Percentiles rank a stretch among this genome's conserved stretches.
These are phyloP conservation scores for Plotosus lineatus DNA, from an alignment of 2,113 vertebrate genomes.

Conservation along the genomic window DNA sequence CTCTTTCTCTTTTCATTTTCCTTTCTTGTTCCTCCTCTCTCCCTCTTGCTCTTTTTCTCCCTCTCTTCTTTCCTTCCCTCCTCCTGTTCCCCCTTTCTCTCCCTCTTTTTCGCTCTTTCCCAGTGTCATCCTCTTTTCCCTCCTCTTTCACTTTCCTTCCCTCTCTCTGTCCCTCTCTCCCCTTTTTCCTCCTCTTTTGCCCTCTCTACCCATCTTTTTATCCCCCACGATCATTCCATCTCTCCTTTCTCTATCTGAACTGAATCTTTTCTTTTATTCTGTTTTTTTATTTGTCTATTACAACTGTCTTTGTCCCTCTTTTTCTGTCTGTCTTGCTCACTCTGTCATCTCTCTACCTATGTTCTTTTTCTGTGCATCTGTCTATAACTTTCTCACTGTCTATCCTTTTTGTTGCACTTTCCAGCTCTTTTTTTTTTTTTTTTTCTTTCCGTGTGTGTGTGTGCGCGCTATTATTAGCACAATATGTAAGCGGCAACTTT, in stretches of 20 bases:
- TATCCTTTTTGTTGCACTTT: neutral
- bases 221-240: neutral
- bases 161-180: neutral
- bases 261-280: too few relatives aligned
- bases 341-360: too few relatives aligned
- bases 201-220: neutral
- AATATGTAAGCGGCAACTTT: slow-evolving; percentile 8
- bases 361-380: too few relatives aligned
- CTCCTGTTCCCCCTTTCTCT: neutral
- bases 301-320: neutral
- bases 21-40: too few relatives aligned
- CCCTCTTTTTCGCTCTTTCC: neutral
- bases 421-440: neutral
- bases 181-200: neutral
- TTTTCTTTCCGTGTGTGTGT: neutral
- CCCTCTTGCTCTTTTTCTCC: too few relatives aligned
- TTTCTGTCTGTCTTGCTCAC: too few relatives aligned
- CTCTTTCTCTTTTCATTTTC: too few relatives aligned
- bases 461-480: neutral
- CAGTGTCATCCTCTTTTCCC: neutral
- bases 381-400: too few relatives aligned
- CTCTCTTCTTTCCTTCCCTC: too few relatives aligned
- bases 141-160: neutral
- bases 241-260: neutral
- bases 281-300: too few relatives aligned